These are phyloP conservation scores for Cynocephalus volans DNA, from an alignment of 2,113 vertebrate species.

Conservation along the genomic window DNA sequence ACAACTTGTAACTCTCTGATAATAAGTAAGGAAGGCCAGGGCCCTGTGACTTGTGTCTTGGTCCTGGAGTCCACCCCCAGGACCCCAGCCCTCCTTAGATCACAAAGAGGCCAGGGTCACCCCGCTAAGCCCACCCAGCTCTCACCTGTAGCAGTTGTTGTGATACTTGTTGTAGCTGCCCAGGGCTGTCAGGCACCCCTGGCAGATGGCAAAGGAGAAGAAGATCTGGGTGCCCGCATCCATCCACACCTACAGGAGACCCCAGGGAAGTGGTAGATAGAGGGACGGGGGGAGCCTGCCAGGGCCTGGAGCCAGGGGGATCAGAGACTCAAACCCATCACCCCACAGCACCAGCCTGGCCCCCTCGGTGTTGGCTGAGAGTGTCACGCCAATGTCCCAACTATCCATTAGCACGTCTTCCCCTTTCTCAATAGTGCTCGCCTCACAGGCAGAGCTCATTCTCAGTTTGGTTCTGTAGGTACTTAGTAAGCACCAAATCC, in stretches of 20 bases:
- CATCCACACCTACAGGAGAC: slow-evolving; percentile 92
- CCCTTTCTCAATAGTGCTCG: not conserved
- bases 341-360: not conserved
- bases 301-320: not conserved
- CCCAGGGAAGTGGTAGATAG: not conserved
- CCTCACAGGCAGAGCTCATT: not conserved
- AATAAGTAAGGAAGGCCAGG: not conserved
- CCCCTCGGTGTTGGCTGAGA: fast-evolving
- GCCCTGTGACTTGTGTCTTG: not conserved
- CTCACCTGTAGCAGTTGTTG: slow-evolving; percentile 96
- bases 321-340: not conserved
- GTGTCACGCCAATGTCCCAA: fast-evolving
- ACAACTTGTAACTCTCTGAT: not conserved
- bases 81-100: not conserved
- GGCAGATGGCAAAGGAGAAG: slow-evolving; percentile 94
- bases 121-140: fast-evolving
- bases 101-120: not conserved
- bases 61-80: not conserved
- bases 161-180: slow-evolving; percentile 97
- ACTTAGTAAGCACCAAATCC: too few species aligned
- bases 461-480: not conserved
- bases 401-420: fast-evolving
- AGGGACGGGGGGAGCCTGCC: fast-evolving
- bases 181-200: slow-evolving; percentile 94
- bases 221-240: slow-evolving; percentile 95